Conservation (phyloP, 92 coral and sea anemone genomes). For the Bergia sp. region DNA sequence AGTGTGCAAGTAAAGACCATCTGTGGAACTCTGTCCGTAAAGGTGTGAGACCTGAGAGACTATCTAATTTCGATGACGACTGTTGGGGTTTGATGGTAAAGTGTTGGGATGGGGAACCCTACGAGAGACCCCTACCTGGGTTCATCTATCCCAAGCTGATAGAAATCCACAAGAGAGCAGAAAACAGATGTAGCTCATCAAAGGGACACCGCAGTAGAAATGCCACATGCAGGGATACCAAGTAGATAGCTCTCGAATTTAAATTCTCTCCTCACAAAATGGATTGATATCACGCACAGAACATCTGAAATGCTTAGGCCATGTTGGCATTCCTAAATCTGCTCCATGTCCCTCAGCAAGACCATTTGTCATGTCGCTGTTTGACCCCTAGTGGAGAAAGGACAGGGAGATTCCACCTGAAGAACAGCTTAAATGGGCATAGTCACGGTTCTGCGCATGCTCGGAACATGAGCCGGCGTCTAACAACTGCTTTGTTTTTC, state of each 20-base stretch:
- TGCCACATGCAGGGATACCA: slow-evolving; percentile 27
- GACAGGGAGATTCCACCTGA: background rate
- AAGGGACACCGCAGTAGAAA: slow-evolving; percentile 46
- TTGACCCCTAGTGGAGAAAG: background rate
- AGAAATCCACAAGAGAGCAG: slow-evolving; percentile 69
- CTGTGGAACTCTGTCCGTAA: slow-evolving; percentile 96
- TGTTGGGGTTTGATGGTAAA: slow-evolving; percentile 95
- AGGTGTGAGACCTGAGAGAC: slow-evolving; percentile 95
- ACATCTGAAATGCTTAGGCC: background rate
- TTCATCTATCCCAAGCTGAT: slow-evolving; percentile 74
- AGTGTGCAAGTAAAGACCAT: slow-evolving; percentile 98
- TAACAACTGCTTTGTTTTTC: no score
- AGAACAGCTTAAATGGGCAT: background rate
- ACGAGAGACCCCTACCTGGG: slow-evolving; percentile 93
- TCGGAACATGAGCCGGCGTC: no score
- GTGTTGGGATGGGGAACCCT: slow-evolving; percentile 96
- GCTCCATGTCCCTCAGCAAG: background rate
- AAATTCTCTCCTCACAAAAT: no score
- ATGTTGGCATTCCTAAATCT: background rate
- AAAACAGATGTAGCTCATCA: slow-evolving; percentile 59
- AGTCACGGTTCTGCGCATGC: no score
- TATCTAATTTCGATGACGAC: slow-evolving; percentile 91
- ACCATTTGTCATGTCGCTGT: background rate
- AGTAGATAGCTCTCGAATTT: background rate
- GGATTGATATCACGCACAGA: background rate